phyloP scores from a whole-genome alignment of 2,888 invertebrate species.

The Drosophila birchii region DNA sequence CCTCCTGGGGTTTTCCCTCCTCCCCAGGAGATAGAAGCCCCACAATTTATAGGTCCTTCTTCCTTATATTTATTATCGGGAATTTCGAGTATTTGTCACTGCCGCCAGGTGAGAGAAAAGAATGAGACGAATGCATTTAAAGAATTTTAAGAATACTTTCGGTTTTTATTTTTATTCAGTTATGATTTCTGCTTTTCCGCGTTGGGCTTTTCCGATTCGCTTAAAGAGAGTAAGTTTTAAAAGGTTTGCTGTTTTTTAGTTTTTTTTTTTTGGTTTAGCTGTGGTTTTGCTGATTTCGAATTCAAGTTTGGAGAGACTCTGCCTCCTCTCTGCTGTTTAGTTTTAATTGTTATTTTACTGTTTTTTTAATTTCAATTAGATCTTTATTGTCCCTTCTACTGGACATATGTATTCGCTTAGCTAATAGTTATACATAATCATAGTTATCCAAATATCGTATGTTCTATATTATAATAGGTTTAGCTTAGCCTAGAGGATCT shows the following conservation, averaged over 20 bases:
- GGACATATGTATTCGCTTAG: conserved; percentile 74
- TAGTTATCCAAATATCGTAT: conserved; percentile 40
- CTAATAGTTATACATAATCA: conserved; percentile 56
- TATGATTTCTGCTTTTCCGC: conserved; percentile 44
- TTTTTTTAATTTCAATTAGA: conserved; percentile 56
- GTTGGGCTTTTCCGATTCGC: conserved; percentile 43
- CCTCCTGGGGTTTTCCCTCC: background rate
- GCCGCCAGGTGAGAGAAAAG: conserved; percentile 10
- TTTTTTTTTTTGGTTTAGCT: conserved; percentile 42
- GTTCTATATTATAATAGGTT: conserved; percentile 39
- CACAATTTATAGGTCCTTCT: conserved; percentile 22
- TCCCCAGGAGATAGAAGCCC: background rate
- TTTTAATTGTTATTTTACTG: conserved; percentile 52
- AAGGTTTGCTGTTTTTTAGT: conserved; percentile 51
- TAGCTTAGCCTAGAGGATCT: conserved; percentile 61
- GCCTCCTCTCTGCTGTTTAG: background rate
- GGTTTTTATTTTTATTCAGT: conserved; percentile 68
- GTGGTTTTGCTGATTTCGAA: conserved; percentile 42
- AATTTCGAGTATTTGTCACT: conserved; percentile 12
- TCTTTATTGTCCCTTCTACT: conserved; percentile 79
- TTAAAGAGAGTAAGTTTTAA: conserved; percentile 70
- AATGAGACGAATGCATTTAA: conserved; percentile 58
- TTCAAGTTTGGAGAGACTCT: conserved; percentile 15
- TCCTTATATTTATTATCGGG: background rate
- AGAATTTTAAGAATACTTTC: conserved; percentile 77